These are phyloP conservation scores for Acanthosoma haemorrhoidale DNA, from an alignment of 2,888 invertebrate species.

Conservation along the genomic window DNA sequence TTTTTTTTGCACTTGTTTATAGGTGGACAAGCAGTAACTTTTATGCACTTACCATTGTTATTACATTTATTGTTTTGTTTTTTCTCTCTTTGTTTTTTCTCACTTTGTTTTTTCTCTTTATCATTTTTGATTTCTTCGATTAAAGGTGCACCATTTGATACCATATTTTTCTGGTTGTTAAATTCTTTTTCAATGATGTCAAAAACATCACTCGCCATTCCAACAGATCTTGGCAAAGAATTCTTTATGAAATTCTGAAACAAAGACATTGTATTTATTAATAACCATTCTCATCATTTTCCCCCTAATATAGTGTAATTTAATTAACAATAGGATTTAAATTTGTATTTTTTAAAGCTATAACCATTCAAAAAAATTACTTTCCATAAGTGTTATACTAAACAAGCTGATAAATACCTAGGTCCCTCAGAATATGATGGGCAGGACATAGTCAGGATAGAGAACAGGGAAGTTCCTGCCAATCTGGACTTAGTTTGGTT, in stretches of 20 bases:
- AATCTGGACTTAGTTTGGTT: too few relatives aligned
- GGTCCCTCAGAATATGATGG: too few relatives aligned
- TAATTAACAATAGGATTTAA: not conserved
- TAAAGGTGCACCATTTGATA: too few relatives aligned
- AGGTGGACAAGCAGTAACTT: not conserved
- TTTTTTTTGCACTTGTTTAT: not conserved
- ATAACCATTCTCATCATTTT: too few relatives aligned
- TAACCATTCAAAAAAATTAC: not conserved
- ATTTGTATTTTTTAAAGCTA: not conserved
- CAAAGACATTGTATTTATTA: not conserved
- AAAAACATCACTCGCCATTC: slow-evolving; percentile 11
- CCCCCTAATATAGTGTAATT: too few relatives aligned
- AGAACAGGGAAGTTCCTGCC: too few relatives aligned
- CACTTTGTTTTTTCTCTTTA: not conserved
- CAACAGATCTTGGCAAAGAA: not conserved
- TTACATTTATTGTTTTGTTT: slow-evolving; percentile 25
- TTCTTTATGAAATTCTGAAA: slow-evolving; percentile 30
- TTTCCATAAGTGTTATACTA: not conserved
- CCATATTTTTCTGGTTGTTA: slow-evolving; percentile 1
- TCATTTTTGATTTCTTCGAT: not conserved
- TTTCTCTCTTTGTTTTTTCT: not conserved
- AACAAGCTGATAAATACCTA: too few relatives aligned
- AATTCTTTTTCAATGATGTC: slow-evolving; percentile 17
- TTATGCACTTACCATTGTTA: not conserved
- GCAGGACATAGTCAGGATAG: too few relatives aligned